Conservation (phyloP, 2,113 vertebrate genomes). For the Eira barbara region DNA sequence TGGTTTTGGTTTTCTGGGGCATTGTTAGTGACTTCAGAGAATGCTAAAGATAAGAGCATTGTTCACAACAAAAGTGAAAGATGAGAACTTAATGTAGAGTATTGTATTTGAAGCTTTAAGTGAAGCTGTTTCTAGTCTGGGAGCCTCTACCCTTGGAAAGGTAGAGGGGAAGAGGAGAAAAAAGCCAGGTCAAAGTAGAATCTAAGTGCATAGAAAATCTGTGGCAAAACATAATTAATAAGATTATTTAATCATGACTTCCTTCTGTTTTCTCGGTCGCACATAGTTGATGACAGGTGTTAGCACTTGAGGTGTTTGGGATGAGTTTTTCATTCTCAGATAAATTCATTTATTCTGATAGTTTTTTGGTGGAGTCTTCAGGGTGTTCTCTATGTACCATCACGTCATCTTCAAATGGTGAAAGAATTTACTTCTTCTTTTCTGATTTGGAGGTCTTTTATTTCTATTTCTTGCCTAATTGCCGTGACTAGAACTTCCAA, state of each 20-base stretch:
- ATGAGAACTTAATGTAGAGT: not conserved
- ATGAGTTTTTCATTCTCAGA: constrained; percentile 20
- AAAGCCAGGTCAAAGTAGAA: not conserved
- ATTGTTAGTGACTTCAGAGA: not conserved
- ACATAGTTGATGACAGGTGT: not conserved
- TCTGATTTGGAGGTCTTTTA: not conserved
- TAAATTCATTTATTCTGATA: not conserved
- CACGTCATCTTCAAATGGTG: not conserved
- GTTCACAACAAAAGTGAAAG: not conserved
- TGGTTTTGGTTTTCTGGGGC: not conserved
- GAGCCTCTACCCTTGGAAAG: not conserved
- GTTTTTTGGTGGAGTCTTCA: not conserved
- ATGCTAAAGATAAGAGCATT: not conserved
- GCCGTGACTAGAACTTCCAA: not conserved
- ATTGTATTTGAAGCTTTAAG: not conserved
- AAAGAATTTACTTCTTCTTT: not conserved
- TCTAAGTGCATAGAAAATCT: not conserved
- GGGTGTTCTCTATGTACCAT: not conserved
- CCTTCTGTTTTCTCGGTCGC: no score
- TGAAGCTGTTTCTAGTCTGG: not conserved
- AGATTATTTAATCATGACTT: not conserved
- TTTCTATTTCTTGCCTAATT: not conserved
- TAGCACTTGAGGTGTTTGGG: not conserved
- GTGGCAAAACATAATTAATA: not conserved
- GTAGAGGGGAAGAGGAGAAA: not conserved